phyloP scores from a whole-genome alignment of 2,113 vertebrate species.

The Tricholaema leucomelas region DNA sequence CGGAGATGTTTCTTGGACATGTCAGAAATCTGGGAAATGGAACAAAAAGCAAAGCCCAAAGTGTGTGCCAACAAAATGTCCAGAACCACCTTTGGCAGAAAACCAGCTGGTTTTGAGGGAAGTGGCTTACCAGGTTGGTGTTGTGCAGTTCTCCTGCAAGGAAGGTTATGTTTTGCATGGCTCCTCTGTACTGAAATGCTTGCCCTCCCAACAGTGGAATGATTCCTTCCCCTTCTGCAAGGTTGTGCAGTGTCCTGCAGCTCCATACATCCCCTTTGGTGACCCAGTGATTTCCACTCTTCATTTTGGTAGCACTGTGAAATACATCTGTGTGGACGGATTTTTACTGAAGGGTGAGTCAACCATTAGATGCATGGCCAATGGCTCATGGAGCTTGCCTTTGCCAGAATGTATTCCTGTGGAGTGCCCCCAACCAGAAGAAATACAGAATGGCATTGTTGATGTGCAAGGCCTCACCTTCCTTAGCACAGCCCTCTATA shows the following conservation, averaged over 20 bases:
- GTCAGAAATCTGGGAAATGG: conserved; percentile 91
- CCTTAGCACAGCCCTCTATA: conserved; percentile 93
- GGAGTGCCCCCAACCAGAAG: conserved; percentile 93
- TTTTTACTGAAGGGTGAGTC: conserved; percentile 83
- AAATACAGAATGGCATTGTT: conserved; percentile 89
- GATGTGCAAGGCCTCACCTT: conserved; percentile 97
- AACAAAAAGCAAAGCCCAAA: conserved; percentile 80
- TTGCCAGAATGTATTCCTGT: conserved; percentile 91
- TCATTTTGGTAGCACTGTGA: conserved; percentile 82
- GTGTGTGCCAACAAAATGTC: conserved; percentile 89
- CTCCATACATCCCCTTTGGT: conserved; percentile 88
- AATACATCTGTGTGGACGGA: conserved; percentile 89
- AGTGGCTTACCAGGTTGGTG: conserved; percentile 79
- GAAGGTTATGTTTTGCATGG: conserved; percentile 89
- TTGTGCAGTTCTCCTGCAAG: conserved; percentile 88
- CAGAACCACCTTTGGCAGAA: conserved; percentile 88
- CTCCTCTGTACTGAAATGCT: conserved; percentile 84
- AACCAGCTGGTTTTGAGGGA: conserved; percentile 89
- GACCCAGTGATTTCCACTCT: conserved; percentile 74
- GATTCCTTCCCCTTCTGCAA: conserved; percentile 92
- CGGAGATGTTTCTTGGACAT: conserved; percentile 88
- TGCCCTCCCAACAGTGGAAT: conserved; percentile 89
- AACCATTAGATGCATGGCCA: conserved; percentile 80
- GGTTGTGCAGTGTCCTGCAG: conserved; percentile 82
- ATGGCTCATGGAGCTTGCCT: conserved; percentile 87